Conservation (phyloP, 2,113 vertebrate species). For the Tamias sibiricus region DNA sequence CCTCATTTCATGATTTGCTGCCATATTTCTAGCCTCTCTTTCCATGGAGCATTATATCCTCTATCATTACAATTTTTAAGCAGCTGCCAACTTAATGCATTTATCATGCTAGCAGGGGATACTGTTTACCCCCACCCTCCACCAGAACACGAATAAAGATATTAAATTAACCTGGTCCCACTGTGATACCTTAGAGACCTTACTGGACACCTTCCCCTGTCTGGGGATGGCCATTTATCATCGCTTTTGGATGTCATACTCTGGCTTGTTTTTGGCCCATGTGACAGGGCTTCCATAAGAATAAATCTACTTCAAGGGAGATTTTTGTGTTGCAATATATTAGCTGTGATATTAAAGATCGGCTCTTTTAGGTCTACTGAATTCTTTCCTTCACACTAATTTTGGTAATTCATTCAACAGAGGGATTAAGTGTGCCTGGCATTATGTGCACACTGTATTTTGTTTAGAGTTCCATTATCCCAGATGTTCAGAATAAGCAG, state of each 20-base stretch:
- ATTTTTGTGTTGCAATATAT: slow-evolving; percentile 59
- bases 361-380: slow-evolving; percentile 51
- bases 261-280: neutral
- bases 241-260: slow-evolving; percentile 48
- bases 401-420: slow-evolving; percentile 67
- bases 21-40: slow-evolving; percentile 68
- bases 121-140: neutral
- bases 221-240: slow-evolving; percentile 41
- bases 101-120: slow-evolving; percentile 29
- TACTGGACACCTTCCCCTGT: slow-evolving; percentile 32
- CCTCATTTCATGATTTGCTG: slow-evolving; percentile 66
- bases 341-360: slow-evolving; percentile 53
- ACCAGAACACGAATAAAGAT: slow-evolving; percentile 59
- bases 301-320: slow-evolving; percentile 53
- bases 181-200: slow-evolving; percentile 32
- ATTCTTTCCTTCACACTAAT: neutral
- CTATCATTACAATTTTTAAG: slow-evolving; percentile 42
- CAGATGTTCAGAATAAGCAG: slow-evolving; percentile 54
- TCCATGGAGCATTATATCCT: slow-evolving; percentile 32
- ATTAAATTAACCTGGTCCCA: slow-evolving; percentile 59
- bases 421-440: slow-evolving; percentile 72
- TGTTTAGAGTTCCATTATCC: slow-evolving; percentile 45
- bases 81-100: slow-evolving; percentile 67
- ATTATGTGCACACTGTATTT: slow-evolving; percentile 42
- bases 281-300: slow-evolving; percentile 25